Conservation (phyloP, 1,140 invertebrate genomes). For the Penaeus japonicus region DNA sequence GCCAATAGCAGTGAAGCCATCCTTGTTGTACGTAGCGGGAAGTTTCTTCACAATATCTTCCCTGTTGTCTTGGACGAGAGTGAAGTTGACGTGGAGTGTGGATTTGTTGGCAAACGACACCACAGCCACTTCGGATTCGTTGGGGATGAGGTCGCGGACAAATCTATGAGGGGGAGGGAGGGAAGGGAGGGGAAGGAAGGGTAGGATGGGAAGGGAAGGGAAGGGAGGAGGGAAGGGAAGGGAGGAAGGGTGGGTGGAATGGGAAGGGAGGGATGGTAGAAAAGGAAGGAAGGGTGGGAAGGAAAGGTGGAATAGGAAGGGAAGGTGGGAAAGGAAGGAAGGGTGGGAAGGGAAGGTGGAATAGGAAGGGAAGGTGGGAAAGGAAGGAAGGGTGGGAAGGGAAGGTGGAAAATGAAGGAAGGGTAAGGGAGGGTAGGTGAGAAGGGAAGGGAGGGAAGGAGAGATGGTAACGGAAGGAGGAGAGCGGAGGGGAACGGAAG, state of each 20-base stretch:
- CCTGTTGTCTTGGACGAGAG: background rate
- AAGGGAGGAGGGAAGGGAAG: background rate
- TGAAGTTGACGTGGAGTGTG: background rate
- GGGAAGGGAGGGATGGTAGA: background rate
- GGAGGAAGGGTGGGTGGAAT: too few relatives aligned
- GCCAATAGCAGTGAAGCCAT: slow-evolving; percentile 37
- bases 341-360: background rate
- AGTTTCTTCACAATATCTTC: background rate
- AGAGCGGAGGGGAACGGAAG: background rate
- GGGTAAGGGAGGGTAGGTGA: too few relatives aligned
- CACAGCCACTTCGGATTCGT: slow-evolving; percentile 14
- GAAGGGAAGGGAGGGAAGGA: background rate
- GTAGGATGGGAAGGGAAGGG: background rate
- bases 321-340: background rate
- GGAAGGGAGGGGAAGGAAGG: background rate
- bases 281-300: background rate
- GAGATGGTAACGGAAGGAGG: background rate
- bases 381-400: background rate
- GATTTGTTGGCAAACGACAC: slow-evolving; percentile 40
- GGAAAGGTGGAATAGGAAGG: too few relatives aligned
- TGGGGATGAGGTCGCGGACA: slow-evolving; percentile 26
- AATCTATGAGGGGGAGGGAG: background rate
- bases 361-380: background rate
- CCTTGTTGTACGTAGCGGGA: background rate
- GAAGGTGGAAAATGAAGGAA: background rate